phyloP scores from a whole-genome alignment of 2,113 vertebrate genomes.

The Mus pahari region DNA sequence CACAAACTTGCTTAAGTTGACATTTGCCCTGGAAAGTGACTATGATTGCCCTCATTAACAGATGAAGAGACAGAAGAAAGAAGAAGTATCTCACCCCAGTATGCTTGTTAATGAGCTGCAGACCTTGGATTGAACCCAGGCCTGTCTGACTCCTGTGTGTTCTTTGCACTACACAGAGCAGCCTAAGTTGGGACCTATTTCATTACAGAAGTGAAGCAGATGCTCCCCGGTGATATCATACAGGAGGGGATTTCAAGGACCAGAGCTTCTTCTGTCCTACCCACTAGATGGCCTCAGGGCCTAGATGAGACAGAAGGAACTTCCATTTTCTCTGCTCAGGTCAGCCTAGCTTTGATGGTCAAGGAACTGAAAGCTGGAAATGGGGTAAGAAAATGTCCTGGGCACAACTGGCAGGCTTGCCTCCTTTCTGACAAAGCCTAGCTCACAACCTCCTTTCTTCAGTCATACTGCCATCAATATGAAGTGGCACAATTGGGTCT shows the following conservation, averaged over 20 bases:
- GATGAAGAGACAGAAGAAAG: background rate
- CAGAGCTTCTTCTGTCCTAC: background rate
- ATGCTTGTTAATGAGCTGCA: background rate
- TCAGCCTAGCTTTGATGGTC: background rate
- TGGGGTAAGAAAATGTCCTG: background rate
- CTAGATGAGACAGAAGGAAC: background rate
- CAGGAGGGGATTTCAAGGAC: background rate
- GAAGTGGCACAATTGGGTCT: background rate
- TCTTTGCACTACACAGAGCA: background rate
- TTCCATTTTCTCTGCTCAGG: background rate
- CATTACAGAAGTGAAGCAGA: background rate
- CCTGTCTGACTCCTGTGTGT: background rate
- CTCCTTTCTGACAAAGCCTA: background rate
- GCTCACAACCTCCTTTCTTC: background rate
- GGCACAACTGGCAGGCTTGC: background rate
- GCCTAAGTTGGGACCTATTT: background rate
- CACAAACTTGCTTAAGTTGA: background rate
- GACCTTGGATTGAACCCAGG: background rate
- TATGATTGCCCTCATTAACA: background rate
- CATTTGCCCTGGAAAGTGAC: background rate
- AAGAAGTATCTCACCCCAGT: background rate
- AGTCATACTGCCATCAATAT: accelerated
- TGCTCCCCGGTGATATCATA: accelerated
- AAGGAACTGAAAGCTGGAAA: background rate
- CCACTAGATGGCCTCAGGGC: background rate